phyloP scores from a whole-genome alignment of 2,888 invertebrate genomes.

The Spodoptera picta region DNA sequence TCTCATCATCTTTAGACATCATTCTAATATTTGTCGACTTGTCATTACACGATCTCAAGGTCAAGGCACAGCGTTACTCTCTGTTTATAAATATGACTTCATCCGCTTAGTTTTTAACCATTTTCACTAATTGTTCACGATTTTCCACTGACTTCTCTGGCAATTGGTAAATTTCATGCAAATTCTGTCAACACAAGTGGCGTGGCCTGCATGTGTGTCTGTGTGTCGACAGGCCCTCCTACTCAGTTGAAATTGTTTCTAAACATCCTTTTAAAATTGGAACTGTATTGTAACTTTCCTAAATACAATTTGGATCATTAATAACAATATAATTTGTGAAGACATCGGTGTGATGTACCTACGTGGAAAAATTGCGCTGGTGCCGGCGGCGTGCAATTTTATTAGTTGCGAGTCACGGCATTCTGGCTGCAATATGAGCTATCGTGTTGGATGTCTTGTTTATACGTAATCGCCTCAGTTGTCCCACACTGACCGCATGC shows the following conservation, averaged over 20 bases:
- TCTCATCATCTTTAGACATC: constrained; percentile 61
- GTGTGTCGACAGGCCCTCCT: constrained; percentile 8
- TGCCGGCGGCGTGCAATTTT: constrained; percentile 34
- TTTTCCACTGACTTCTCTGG: constrained; percentile 24
- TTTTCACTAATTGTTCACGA: constrained; percentile 61
- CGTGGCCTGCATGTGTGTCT: constrained; percentile 7
- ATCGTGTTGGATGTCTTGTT: constrained; percentile 43
- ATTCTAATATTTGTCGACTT: constrained; percentile 60
- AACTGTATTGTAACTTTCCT: constrained; percentile 45
- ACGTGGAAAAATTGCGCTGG: constrained; percentile 39
- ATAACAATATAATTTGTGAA: constrained; percentile 48
- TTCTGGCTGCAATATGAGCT: constrained; percentile 44
- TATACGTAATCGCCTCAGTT: constrained; percentile 34
- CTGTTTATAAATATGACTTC: constrained; percentile 70
- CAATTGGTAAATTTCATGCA: constrained; percentile 26
- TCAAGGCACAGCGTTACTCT: constrained; percentile 55
- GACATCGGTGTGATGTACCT: constrained; percentile 20
- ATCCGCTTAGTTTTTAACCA: constrained; percentile 60
- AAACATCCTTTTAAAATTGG: constrained; percentile 21
- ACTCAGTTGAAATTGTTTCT: constrained; percentile 16
- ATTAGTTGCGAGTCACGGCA: constrained; percentile 56
- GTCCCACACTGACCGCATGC: constrained; percentile 39
- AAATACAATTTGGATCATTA: constrained; percentile 42
- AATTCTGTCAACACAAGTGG: constrained; percentile 44
- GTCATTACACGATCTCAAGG: constrained; percentile 65